Base-by-base conservation (phyloP, 1,140 invertebrate genomes). In the Sesamia nonagrioides region DNA sequence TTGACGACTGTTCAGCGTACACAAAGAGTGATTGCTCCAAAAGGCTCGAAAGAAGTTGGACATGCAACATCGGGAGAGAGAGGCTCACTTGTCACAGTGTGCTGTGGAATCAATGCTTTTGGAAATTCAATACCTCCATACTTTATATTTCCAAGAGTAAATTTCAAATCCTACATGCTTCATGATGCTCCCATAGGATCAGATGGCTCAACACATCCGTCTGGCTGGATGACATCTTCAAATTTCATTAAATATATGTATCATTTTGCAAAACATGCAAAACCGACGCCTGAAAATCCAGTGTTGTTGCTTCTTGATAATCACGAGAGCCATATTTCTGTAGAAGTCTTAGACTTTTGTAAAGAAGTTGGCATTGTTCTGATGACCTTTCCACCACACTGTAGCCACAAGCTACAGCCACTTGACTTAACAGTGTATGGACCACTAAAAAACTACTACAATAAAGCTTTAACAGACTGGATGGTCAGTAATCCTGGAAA, bases 11-110 rank as follows among this genome's bases (percentile, higher is more conserved):
- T 95, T 80, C 88, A 86, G 58, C 88, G n/a, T 18, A 17, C 88
- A n/a, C 68, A 79, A 11, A 87, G 85, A 82, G 78, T 94, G 68
- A 75, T 93, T 42, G 87, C 87, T 50, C 33, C 7, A 33, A 90
- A 85, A 84, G 91, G 92, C n/a, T 77, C 54, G 6, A 95, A 95
- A 81, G 95, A 95, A 90, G 86, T 95, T 21, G 91, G 94, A 13
- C 17, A 74, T 35, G 79, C 94, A 7, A 95, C 91, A 7, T 94
- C 91, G 15, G 88, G 74, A 6, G 94, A 96, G 87, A 69, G 93
- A 82, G 94, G 95, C 27, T 81, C 75, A 7, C 80, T 95, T 18
- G 50, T 95, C 0, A 95, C 95, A 48, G 48, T 95, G 17, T 73
- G 37, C 17, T 15, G 80, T 48, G 85, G 88, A 56, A 87, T 93